These are phyloP conservation scores for Corythoichthys haematopterus DNA, from an alignment of 2,113 vertebrate species.

Conservation along the genomic window DNA sequence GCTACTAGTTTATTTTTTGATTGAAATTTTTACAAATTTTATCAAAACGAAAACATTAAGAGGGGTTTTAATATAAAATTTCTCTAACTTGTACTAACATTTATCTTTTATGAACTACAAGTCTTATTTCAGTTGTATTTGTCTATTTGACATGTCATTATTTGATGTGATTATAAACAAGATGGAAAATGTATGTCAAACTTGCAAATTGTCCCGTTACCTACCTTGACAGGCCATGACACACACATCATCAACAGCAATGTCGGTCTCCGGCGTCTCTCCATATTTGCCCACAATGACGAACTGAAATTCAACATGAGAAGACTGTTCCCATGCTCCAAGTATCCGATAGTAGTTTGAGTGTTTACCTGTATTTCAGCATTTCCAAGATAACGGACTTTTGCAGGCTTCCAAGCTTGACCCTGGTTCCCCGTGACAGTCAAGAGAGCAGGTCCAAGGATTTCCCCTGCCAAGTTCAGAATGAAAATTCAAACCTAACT, in stretches of 20 bases:
- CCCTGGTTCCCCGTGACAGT: constrained; percentile 64
- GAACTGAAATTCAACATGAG: constrained; percentile 66
- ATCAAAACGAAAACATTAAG: no score
- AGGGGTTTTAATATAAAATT: no score
- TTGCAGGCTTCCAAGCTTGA: constrained; percentile 59
- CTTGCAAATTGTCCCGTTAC: neutral
- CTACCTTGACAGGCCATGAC: constrained; percentile 70
- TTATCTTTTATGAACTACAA: no score
- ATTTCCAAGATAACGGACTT: constrained; percentile 41
- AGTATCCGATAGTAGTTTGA: neutral
- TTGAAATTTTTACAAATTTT: no score
- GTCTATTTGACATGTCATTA: no score
- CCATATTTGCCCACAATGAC: constrained; percentile 72
- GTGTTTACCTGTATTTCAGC: constrained; percentile 53
- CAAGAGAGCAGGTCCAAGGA: constrained; percentile 54
- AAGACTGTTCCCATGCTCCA: neutral
- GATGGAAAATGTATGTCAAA: no score
- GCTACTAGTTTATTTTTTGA: no score
- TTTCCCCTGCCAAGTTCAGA: constrained; percentile 39
- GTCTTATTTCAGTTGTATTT: no score
- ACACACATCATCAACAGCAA: constrained; percentile 77
- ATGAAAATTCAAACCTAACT: neutral
- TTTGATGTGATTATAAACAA: no score
- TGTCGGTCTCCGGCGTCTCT: constrained; percentile 65
- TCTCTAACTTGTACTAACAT: no score